Conservation (phyloP, 2,888 invertebrate species). For the Napeogenes inachia region DNA sequence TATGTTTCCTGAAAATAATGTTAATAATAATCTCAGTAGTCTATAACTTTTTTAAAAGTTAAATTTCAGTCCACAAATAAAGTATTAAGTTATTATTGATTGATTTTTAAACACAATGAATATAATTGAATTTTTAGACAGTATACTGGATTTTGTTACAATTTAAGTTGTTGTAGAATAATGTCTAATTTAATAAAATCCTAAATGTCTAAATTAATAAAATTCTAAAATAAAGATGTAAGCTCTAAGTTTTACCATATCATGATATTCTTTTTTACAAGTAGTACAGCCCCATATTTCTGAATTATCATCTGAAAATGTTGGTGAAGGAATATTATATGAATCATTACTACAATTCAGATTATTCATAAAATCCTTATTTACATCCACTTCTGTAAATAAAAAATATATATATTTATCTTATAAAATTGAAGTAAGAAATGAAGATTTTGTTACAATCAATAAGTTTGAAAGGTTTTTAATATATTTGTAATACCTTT, state of each 20-base stretch:
- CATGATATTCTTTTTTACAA: conserved; percentile 51
- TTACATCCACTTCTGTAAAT: conserved; percentile 1
- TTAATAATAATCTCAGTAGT: not conserved
- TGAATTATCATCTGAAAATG: conserved; percentile 48
- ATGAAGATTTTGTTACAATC: not conserved
- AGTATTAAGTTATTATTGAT: no score
- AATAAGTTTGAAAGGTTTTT: conserved; percentile 10
- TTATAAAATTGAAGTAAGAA: not conserved
- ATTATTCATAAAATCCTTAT: conserved; percentile 23
- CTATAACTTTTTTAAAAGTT: not conserved
- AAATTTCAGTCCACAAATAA: no score
- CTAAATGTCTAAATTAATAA: not conserved
- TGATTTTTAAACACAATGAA: not conserved
- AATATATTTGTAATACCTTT: conserved; percentile 45
- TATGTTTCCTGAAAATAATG: conserved; percentile 48
- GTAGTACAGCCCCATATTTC: conserved; percentile 50
- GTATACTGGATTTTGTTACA: no score
- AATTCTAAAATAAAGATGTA: not conserved
- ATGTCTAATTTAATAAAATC: not conserved
- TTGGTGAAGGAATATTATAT: conserved; percentile 53
- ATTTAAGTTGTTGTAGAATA: no score
- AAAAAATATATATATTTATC: not conserved
- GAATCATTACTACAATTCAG: conserved; percentile 49
- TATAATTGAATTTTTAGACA: not conserved
- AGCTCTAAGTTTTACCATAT: conserved; percentile 41